A percentile compares a stretch with the other conserved stretches of the same genome.
Evolutionary conservation across 2,797 vertebrate species (phyloP).

Genomic region (Dendrocincla fuliginosa): DNA sequence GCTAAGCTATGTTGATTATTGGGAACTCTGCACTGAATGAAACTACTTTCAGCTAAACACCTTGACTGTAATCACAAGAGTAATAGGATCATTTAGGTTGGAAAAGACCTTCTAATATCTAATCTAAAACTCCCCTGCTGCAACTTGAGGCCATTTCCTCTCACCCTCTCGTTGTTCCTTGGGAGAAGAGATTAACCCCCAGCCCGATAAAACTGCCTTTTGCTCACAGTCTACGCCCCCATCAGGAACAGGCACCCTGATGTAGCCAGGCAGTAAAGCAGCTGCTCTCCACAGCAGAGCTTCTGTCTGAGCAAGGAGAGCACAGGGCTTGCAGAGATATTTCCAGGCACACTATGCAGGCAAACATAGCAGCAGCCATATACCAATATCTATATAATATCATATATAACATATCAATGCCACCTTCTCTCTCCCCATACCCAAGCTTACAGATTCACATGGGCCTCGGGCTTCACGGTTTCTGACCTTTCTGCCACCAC

Average conservation of each 20-base stretch:
- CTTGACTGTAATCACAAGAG: neutral
- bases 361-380: neutral
- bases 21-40: neutral
- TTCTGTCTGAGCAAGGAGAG: neutral
- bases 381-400: neutral
- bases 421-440: neutral
- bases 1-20: neutral
- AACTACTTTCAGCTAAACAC: neutral
- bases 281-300: neutral
- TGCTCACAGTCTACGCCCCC: neutral
- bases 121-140: neutral
- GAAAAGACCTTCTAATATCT: neutral
- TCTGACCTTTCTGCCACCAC: neutral
- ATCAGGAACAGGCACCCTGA: neutral
- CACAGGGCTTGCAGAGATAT: neutral
- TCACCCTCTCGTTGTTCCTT: neutral
- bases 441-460: neutral
- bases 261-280: neutral
- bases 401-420: neutral
- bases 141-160: neutral
- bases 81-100: neutral
- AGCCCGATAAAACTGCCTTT: neutral
- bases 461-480: neutral
- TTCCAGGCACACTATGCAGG: neutral
- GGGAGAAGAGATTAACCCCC: neutral